These are phyloP conservation scores for Phytoseiulus persimilis DNA, from an alignment of 2,888 invertebrate genomes.

Conservation along the genomic window DNA sequence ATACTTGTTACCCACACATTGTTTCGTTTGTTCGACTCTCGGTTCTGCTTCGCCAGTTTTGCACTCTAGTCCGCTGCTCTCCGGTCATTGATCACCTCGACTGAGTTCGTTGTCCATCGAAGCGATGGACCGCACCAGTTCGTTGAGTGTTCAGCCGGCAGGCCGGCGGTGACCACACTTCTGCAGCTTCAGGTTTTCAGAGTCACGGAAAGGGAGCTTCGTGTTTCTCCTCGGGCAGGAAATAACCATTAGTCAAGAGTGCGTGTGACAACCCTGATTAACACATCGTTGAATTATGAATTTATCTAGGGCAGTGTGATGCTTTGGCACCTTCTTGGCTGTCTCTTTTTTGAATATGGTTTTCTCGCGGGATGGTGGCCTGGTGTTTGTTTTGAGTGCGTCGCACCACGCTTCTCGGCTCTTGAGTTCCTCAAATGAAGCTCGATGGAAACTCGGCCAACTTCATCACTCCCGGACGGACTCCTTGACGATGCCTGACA, in stretches of 20 bases:
- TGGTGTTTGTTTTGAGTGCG: background rate
- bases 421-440: background rate
- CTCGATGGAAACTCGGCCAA: background rate
- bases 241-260: background rate
- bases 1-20: background rate
- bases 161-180: background rate
- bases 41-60: background rate
- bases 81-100: background rate
- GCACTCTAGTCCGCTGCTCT: background rate
- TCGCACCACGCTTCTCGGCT: background rate
- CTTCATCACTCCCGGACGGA: background rate
- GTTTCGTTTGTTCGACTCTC: background rate
- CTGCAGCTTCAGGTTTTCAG: background rate
- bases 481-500: background rate
- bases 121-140: background rate
- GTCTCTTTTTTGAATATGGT: background rate
- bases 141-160: background rate
- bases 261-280: background rate
- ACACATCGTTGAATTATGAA: background rate
- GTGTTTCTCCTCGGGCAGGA: background rate
- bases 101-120: background rate
- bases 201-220: background rate
- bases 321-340: background rate
- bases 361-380: background rate
- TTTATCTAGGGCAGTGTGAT: background rate